phyloP scores from a whole-genome alignment of 2,797 vertebrate species.

The Varecia variegata region DNA sequence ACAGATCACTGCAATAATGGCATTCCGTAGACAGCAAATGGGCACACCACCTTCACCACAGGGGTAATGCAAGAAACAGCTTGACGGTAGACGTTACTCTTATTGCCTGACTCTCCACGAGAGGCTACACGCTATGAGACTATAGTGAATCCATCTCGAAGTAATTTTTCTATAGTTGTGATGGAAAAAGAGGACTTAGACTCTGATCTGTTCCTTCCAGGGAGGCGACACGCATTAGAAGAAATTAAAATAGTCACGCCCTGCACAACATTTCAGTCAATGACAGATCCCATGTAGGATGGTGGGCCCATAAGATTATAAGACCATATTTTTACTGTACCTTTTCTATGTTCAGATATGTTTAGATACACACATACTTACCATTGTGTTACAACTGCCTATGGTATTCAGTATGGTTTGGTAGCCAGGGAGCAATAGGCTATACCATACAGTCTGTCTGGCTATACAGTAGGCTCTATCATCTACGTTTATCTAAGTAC shows the following conservation, averaged over 20 bases:
- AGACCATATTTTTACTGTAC: not conserved
- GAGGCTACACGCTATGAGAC: not conserved
- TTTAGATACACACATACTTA: not conserved
- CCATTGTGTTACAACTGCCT: not conserved
- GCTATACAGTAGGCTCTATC: not conserved
- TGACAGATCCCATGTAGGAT: not conserved
- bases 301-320: not conserved
- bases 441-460: not conserved
- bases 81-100: not conserved
- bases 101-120: not conserved
- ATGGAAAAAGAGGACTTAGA: not conserved
- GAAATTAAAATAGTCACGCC: not conserved
- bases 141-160: not conserved
- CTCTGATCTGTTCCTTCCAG: not conserved
- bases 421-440: not conserved
- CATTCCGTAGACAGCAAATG: not conserved
- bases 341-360: not conserved
- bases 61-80: not conserved
- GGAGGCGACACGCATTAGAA: not conserved
- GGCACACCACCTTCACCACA: not conserved
- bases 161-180: not conserved
- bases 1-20: not conserved
- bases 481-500: not conserved
- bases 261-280: not conserved
- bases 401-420: not conserved